These are phyloP conservation scores for Chrysopilus asiliformis DNA, from an alignment of 2,888 invertebrate genomes.

Conservation along the genomic window DNA sequence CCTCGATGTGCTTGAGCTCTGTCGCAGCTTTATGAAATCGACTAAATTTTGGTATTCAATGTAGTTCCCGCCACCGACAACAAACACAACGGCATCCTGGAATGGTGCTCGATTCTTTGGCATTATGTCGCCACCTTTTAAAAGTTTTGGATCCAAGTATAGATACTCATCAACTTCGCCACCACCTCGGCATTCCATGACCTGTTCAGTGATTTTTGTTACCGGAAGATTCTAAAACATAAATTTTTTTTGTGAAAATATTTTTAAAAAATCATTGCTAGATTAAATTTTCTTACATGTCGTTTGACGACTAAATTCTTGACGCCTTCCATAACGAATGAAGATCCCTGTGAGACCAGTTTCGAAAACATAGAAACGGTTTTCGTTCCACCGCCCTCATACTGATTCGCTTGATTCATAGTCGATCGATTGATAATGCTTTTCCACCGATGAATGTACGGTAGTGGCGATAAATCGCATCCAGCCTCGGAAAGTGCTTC, in stretches of 20 bases:
- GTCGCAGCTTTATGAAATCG: constrained; percentile 84
- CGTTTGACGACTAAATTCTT: constrained; percentile 97
- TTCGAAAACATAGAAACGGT: constrained; percentile 98
- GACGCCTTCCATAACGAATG: constrained; percentile 99
- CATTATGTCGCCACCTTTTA: constrained; percentile 54
- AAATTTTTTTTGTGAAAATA: too few species aligned
- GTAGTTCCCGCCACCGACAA: constrained; percentile 93
- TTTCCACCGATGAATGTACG: constrained; percentile 89
- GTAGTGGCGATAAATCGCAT: constrained; percentile 72
- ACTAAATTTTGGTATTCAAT: constrained; percentile 98
- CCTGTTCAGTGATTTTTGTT: constrained; percentile 78
- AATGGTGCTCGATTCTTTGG: constrained; percentile 56
- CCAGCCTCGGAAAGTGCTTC: constrained; percentile 64
- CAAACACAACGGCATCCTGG: constrained; percentile 79
- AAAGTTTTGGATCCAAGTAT: constrained; percentile 91
- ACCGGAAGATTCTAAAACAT: constrained; percentile 76
- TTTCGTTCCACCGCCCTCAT: constrained; percentile 87
- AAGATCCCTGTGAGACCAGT: constrained; percentile 90
- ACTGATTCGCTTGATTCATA: constrained; percentile 51
- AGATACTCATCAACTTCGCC: constrained; percentile 75
- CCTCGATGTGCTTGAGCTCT: constrained; percentile 47
- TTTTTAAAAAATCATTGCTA: too few species aligned
- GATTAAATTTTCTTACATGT: constrained; percentile 80
- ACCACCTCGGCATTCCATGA: constrained; percentile 68
- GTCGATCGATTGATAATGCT: constrained; percentile 31